A percentile compares a stretch with the other conserved stretches of the same genome.
Evolutionary conservation across 1,140 invertebrate species (phyloP).

Genomic region (Pemphigus obesinymphae): DNA sequence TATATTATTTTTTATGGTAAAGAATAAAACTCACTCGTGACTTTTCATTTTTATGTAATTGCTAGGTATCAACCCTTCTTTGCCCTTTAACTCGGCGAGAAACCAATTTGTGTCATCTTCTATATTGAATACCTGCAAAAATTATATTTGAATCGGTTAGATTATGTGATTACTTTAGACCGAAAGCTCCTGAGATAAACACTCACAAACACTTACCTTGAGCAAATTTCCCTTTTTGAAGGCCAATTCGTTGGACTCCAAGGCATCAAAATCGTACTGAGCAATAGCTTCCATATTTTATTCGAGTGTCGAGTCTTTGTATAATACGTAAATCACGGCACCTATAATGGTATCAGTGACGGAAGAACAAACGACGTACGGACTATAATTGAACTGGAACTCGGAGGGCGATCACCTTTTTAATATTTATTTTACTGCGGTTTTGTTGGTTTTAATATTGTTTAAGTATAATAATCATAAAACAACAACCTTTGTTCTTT

Average conservation of each 20-base stretch:
- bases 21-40: constrained; percentile 65
- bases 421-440: neutral
- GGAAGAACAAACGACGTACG: neutral
- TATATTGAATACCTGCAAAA: constrained; percentile 89
- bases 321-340: neutral
- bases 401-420: neutral
- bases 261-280: constrained; percentile 97
- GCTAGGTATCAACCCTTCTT: constrained; percentile 96
- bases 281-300: constrained; percentile 91
- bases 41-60: constrained; percentile 99
- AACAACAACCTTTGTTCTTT: too few relatives aligned
- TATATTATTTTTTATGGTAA: too few relatives aligned
- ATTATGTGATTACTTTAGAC: too few relatives aligned
- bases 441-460: neutral
- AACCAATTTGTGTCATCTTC: constrained; percentile 99
- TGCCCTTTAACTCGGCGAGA: constrained; percentile 94
- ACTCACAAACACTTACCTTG: constrained; percentile 65
- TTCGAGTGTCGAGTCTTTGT: neutral
- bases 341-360: too few relatives aligned
- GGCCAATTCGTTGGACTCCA: constrained; percentile 96
- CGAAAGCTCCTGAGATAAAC: too few relatives aligned
- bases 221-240: constrained; percentile 90
- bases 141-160: neutral
- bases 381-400: neutral
- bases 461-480: neutral